These are phyloP conservation scores for Perognathus longimembris DNA, from an alignment of 2,113 vertebrate genomes.

Conservation along the genomic window DNA sequence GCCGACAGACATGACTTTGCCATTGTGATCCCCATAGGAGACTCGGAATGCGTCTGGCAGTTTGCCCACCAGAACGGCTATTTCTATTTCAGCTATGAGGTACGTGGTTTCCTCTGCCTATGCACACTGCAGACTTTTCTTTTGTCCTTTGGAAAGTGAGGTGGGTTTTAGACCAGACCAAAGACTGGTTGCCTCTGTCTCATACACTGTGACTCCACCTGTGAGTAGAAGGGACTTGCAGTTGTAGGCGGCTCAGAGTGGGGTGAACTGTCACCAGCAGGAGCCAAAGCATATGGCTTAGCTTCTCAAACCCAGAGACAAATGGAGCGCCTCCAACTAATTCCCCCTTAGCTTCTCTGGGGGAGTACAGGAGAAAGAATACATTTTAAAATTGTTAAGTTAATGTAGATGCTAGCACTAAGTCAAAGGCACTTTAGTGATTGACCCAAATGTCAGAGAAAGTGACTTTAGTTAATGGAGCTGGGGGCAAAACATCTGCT, in stretches of 20 bases:
- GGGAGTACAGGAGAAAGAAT: not conserved
- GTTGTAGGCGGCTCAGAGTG: not conserved
- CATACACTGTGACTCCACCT: not conserved
- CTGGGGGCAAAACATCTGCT: not conserved
- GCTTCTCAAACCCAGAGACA: not conserved
- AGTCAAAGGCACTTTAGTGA: not conserved
- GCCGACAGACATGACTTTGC: slow-evolving; percentile 93
- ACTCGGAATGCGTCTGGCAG: slow-evolving; percentile 94
- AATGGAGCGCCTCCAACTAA: not conserved
- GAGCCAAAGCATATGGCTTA: slow-evolving; percentile 72
- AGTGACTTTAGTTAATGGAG: not conserved
- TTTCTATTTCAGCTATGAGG: slow-evolving; percentile 96
- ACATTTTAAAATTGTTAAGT: not conserved
- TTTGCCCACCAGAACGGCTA: slow-evolving; percentile 90
- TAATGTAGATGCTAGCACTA: not conserved
- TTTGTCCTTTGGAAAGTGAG: slow-evolving; percentile 21
- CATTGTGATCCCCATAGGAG: slow-evolving; percentile 85
- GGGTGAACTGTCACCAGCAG: not conserved
- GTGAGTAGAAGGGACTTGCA: not conserved
- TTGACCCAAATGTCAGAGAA: slow-evolving; percentile 40
- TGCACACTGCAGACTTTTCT: not conserved
- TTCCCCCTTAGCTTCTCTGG: not conserved
- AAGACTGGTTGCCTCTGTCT: not conserved
- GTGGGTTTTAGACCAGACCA: slow-evolving; percentile 28
- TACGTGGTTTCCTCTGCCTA: not conserved